Conservation (phyloP, 2,888 invertebrate genomes). For the Diaprepes abbreviatus region DNA sequence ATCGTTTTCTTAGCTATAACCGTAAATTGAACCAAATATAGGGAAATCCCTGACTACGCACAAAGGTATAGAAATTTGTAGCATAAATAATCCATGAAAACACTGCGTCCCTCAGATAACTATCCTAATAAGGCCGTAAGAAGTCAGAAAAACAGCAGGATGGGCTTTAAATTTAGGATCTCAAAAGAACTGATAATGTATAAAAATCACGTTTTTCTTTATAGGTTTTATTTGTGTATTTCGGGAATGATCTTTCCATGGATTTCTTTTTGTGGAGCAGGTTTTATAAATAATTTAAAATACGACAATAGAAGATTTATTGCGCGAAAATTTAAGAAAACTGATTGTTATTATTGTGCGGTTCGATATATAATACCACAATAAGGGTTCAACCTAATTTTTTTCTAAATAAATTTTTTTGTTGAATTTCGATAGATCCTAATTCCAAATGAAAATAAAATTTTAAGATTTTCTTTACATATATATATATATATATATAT, state of each 20-base stretch:
- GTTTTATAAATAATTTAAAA: too few species aligned
- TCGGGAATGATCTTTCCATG: not conserved
- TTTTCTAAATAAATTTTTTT: too few species aligned
- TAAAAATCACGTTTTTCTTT: constrained; percentile 11
- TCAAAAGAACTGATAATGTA: not conserved
- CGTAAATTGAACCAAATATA: constrained; percentile 9
- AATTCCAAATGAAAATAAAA: too few species aligned
- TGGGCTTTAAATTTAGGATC: constrained; percentile 4
- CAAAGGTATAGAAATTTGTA: constrained; percentile 13
- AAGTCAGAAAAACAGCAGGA: constrained; percentile 1
- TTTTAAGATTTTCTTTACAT: too few species aligned
- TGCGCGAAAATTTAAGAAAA: too few species aligned
- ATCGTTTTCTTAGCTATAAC: not conserved
- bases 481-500: too few species aligned
- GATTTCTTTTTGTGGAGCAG: not conserved
- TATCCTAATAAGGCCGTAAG: constrained; percentile 12
- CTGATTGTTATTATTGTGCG: too few species aligned
- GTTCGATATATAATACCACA: too few species aligned
- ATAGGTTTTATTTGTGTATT: constrained; percentile 4
- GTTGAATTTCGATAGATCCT: too few species aligned
- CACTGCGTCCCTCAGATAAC: constrained; percentile 13
- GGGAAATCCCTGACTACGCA: constrained; percentile 16
- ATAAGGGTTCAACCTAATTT: too few species aligned
- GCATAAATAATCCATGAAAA: constrained; percentile 14
- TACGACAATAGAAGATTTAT: too few species aligned